phyloP scores from a whole-genome alignment of 2,797 vertebrate species.

The Pantherophis alleghaniensis region DNA sequence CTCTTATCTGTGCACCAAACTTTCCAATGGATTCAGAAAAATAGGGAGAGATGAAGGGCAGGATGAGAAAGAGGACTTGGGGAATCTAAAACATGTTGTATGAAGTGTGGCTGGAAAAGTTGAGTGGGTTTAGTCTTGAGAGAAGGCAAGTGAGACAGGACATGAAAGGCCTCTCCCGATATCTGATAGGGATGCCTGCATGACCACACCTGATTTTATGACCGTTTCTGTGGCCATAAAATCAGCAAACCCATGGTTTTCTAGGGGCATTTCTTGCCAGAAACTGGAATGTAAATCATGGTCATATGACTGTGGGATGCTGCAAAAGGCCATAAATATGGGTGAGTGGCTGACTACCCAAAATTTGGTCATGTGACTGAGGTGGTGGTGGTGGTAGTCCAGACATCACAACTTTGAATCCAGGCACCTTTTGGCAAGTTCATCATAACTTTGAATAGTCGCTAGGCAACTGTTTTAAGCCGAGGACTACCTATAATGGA shows the following conservation, averaged over 20 bases:
- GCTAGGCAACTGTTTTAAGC: too few species aligned
- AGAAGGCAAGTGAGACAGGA: background rate
- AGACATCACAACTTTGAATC: too few species aligned
- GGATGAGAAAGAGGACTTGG: background rate
- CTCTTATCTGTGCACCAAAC: background rate
- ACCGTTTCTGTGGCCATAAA: background rate
- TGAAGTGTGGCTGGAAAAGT: background rate
- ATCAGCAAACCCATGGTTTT: background rate
- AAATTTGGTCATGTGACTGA: too few species aligned
- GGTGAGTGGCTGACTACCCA: too few species aligned
- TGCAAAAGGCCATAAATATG: background rate
- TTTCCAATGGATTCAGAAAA: background rate
- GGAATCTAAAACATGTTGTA: background rate
- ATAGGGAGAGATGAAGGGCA: background rate
- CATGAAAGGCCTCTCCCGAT: background rate
- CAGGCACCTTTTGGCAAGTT: too few species aligned
- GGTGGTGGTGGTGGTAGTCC: too few species aligned
- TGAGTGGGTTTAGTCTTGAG: background rate
- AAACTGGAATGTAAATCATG: background rate
- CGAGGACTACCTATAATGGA: too few species aligned
- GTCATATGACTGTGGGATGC: background rate
- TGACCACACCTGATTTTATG: background rate
- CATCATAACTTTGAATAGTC: too few species aligned
- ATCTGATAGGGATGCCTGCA: background rate
- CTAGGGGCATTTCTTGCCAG: too few species aligned